Evolutionary conservation across 2,113 vertebrate species (phyloP).

Genomic region (Acanthisitta chloris): DNA sequence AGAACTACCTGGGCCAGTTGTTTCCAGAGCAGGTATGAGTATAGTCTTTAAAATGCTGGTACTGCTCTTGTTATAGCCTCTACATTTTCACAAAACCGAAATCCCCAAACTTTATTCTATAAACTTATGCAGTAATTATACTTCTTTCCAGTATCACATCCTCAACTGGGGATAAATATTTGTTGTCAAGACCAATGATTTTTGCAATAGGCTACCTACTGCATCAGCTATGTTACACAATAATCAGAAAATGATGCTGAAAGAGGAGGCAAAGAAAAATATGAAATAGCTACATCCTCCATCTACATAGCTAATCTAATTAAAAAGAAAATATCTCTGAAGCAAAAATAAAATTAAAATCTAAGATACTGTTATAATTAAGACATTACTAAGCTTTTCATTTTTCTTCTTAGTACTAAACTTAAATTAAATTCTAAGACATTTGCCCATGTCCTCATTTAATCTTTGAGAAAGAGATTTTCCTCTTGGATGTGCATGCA

Average conservation of each 20-base stretch:
- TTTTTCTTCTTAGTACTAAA: constrained; percentile 24
- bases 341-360: background rate
- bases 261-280: background rate
- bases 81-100: background rate
- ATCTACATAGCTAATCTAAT: background rate
- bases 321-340: constrained; percentile 13
- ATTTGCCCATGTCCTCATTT: constrained; percentile 36
- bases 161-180: background rate
- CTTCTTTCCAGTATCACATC: background rate
- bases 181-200: background rate
- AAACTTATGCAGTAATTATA: background rate
- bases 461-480: constrained; percentile 20
- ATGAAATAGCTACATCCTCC: background rate
- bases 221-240: background rate
- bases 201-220: background rate
- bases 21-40: background rate
- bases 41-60: background rate
- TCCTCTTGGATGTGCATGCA: background rate
- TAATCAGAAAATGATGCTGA: background rate
- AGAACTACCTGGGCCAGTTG: background rate
- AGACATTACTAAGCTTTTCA: constrained; percentile 49
- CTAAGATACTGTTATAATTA: constrained; percentile 7
- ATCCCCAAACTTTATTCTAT: background rate
- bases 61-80: background rate
- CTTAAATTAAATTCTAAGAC: constrained; percentile 47